Evolutionary conservation across 2,113 vertebrate species (phyloP).

Genomic region (Scatophagus argus): DNA sequence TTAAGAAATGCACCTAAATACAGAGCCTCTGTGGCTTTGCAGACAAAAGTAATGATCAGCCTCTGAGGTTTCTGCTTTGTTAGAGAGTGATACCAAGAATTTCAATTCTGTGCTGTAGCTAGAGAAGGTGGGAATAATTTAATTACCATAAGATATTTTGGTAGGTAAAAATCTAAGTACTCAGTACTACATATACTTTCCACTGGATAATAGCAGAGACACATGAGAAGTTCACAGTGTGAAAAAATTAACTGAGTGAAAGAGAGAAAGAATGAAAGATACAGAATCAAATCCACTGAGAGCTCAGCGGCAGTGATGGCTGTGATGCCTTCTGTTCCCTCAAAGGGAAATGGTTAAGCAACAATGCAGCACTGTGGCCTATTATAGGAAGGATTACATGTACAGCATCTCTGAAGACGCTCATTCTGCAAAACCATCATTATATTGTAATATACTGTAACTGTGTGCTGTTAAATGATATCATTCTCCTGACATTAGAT

Average conservation of each 20-base stretch:
- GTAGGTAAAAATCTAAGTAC: too few relatives aligned
- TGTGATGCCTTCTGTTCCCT: slow-evolving; percentile 18
- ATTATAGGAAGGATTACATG: slow-evolving; percentile 27
- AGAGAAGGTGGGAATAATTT: too few relatives aligned
- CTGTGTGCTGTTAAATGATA: background rate
- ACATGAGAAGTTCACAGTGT: background rate
- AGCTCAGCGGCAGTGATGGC: background rate
- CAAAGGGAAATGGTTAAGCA: slow-evolving; percentile 18
- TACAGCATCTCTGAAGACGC: slow-evolving; percentile 10
- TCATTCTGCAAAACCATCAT: slow-evolving; percentile 17
- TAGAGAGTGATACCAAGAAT: too few relatives aligned
- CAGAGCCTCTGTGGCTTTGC: too few relatives aligned
- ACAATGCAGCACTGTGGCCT: slow-evolving; percentile 17
- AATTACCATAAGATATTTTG: too few relatives aligned
- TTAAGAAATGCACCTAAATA: background rate
- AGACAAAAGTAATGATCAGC: too few relatives aligned
- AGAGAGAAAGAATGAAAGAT: background rate
- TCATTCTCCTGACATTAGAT: background rate
- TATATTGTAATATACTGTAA: background rate
- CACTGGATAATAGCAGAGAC: background rate
- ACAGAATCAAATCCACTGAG: background rate
- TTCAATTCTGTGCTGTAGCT: too few relatives aligned
- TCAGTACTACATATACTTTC: background rate
- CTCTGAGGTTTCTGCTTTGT: too few relatives aligned
- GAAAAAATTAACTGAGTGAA: background rate